Percentiles rank a stretch among this genome's conserved stretches.
Evolutionary conservation across 2,888 invertebrate genomes (phyloP).

Genomic region (Dysmachus trigonus): DNA sequence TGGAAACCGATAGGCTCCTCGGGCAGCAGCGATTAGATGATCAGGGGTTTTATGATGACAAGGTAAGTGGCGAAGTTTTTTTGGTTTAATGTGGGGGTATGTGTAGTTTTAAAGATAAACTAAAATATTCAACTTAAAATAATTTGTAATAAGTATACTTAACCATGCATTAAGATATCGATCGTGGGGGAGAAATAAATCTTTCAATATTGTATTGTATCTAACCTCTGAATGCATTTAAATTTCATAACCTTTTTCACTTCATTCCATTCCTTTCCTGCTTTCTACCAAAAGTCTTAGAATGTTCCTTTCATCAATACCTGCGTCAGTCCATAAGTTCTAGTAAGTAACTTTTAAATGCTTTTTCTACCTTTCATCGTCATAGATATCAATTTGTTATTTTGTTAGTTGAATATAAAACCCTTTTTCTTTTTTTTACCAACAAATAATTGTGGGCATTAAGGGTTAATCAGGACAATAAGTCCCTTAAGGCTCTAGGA

Average conservation of each 20-base stretch:
- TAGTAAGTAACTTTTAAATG: background rate
- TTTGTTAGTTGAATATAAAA: background rate
- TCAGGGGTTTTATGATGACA: conserved; percentile 84
- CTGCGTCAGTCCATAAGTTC: background rate
- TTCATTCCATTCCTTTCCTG: background rate
- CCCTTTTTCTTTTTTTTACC: background rate
- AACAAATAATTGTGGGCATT: background rate
- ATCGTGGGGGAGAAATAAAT: background rate
- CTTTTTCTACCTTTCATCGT: background rate
- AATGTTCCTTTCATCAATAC: background rate
- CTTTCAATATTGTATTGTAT: background rate
- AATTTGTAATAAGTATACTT: background rate
- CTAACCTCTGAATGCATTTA: background rate
- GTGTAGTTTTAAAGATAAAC: background rate
- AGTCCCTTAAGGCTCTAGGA: background rate
- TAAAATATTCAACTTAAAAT: background rate
- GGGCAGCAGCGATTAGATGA: conserved; percentile 94
- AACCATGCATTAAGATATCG: background rate
- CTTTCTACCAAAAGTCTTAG: background rate
- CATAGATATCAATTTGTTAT: too few species aligned
- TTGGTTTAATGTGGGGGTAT: background rate
- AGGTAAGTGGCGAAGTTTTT: conserved; percentile 60
- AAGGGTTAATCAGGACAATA: too few species aligned
- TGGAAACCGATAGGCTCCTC: conserved; percentile 94
- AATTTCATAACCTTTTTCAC: background rate